Conservation (phyloP, 2,113 vertebrate genomes). For the Sapajus apella region DNA sequence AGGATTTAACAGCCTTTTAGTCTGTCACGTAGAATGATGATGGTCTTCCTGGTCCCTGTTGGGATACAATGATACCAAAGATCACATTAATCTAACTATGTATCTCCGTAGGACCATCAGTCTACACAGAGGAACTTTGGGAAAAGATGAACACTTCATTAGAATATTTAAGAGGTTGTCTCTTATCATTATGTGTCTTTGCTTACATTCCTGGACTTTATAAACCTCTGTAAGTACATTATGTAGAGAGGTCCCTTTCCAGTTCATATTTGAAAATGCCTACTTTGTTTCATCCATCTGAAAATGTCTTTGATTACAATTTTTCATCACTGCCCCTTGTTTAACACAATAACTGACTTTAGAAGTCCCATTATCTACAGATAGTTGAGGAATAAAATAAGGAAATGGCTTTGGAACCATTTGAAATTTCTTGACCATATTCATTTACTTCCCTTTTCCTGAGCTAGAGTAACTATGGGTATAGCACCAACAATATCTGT, state of each 20-base stretch:
- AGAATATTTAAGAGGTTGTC: conserved; percentile 94
- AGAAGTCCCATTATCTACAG: conserved; percentile 88
- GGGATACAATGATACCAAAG: conserved; percentile 91
- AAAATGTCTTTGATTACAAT: conserved; percentile 93
- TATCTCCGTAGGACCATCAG: conserved; percentile 92
- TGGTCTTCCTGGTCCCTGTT: conserved; percentile 90
- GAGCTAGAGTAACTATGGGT: conserved; percentile 89
- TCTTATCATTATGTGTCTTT: conserved; percentile 93
- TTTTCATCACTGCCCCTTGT: conserved; percentile 92
- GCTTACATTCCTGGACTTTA: conserved; percentile 93
- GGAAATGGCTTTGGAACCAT: conserved; percentile 89
- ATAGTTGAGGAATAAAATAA: conserved; percentile 86
- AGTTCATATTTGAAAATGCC: conserved; percentile 93
- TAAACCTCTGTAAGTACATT: conserved; percentile 84
- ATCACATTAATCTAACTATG: conserved; percentile 93
- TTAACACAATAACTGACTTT: conserved; percentile 93
- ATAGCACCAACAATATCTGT: conserved; percentile 91
- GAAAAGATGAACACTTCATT: conserved; percentile 79
- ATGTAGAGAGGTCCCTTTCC: conserved; percentile 63
- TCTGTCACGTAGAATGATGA: conserved; percentile 92
- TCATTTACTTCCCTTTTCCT: conserved; percentile 86
- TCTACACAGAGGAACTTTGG: conserved; percentile 91
- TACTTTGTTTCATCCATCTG: conserved; percentile 91
- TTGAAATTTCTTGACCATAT: conserved; percentile 87
- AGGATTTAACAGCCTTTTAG: conserved; percentile 94